These are phyloP conservation scores for Lasioglossum baleicum DNA, from an alignment of 1,140 invertebrate species.

Conservation along the genomic window DNA sequence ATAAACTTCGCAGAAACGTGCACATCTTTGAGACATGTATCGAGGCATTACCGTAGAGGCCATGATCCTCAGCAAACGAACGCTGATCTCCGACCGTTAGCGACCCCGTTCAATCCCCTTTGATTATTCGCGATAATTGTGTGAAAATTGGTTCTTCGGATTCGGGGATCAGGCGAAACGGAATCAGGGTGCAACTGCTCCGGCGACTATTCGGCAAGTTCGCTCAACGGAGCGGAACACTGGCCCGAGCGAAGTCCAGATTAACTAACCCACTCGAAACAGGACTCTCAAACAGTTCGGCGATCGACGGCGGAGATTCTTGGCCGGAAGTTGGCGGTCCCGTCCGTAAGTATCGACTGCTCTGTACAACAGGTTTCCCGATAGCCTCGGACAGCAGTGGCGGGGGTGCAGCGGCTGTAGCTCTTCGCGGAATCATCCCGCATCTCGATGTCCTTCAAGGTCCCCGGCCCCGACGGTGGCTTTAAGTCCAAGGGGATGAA, in stretches of 20 bases:
- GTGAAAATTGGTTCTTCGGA: background rate
- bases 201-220: background rate
- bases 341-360: slow-evolving; percentile 38
- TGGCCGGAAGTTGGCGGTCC: slow-evolving; percentile 46
- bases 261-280: slow-evolving; percentile 9
- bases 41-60: too few species aligned
- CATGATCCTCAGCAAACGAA: too few species aligned
- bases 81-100: too few species aligned
- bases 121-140: too few species aligned
- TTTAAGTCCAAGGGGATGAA: slow-evolving; percentile 23
- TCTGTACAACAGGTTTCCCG: slow-evolving; percentile 41
- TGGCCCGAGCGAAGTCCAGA: background rate
- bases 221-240: slow-evolving; percentile 23
- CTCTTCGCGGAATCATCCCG: slow-evolving; percentile 24
- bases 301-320: slow-evolving; percentile 39
- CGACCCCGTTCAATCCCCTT: too few species aligned
- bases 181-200: background rate
- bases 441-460: slow-evolving; percentile 54
- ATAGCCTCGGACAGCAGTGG: slow-evolving; percentile 1
- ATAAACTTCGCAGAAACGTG: too few species aligned
- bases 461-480: background rate
- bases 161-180: slow-evolving; percentile 7
- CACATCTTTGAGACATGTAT: too few species aligned
- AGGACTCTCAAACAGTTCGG: background rate
- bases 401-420: too few species aligned